Evolutionary conservation across 2,888 invertebrate genomes (phyloP), one percentile per base, ranked within the genome.

Genomic region (Odontothrips loti): DNA sequence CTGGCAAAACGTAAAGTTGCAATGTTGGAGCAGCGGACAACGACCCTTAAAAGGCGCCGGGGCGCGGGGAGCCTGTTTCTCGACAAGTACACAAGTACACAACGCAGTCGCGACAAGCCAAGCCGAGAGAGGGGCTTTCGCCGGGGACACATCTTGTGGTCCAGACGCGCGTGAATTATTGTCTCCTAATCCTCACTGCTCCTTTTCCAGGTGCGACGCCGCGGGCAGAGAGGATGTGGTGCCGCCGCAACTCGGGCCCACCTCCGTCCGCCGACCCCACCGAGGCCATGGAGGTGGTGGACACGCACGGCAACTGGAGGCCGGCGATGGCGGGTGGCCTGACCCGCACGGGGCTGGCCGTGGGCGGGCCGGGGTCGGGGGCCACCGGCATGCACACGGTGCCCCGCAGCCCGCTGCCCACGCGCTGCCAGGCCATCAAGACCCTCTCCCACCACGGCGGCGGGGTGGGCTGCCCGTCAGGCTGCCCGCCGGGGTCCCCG

Each of bases 251-350:
- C 68, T 75, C 68, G 23, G 68, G 68, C 58, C 58, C 58, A 27
- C 68, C 68, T 9, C 68, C 68, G 23, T 27, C 27, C 68, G 68
- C 68, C 27, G 68, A 75, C 68, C 23, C 23, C 23, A 10, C 68
- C 23, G 68, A 75, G 68, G 68, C 68, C 68, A 75, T 75, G 68
- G 68, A 75, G 68, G 68, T 75, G 23, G 68, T 75, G 9, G 68
- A 75, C 68, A 27, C 27, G 23, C 68, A 75, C 23, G 68, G 68
- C 68, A 75, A 75, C 68, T 75, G 68, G 68, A 75, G 68, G 68
- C 68, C 68, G 58, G 68, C 68, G 23, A 1, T 9, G 68, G 68
- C 68, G 27, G 68, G 68, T 10, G 68, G 68, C 68, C 27, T 11
- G 9, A n/a, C n/a, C 68, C 23, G 68, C 68, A 11, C 23, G 68